phyloP scores from a whole-genome alignment of 2,797 vertebrate genomes.

The Rhabdomys pumilio region DNA sequence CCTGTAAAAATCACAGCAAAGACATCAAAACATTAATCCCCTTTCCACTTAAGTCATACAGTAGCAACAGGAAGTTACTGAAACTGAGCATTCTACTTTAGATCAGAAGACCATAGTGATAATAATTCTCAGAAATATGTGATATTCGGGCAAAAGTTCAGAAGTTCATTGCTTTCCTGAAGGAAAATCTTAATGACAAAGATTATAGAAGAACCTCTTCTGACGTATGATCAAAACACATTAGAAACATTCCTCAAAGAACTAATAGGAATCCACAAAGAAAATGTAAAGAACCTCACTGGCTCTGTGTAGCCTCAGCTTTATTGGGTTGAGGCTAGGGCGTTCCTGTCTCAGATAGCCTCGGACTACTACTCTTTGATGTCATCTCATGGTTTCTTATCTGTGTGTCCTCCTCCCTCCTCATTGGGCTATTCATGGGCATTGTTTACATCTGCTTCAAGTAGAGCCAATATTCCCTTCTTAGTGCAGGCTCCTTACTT shows the following conservation, averaged over 20 bases:
- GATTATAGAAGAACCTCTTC: background rate
- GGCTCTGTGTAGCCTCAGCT: background rate
- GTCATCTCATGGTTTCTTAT: background rate
- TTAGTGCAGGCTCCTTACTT: background rate
- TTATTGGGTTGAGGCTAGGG: background rate
- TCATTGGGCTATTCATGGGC: background rate
- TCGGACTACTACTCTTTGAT: background rate
- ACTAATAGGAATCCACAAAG: background rate
- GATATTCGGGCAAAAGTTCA: background rate
- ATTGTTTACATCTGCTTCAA: background rate
- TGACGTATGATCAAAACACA: background rate
- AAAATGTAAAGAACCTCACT: background rate
- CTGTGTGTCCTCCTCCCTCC: background rate
- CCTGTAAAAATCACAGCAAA: background rate
- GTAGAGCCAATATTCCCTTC: fast-evolving
- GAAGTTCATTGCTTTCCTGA: background rate
- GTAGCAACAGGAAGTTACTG: slow-evolving; percentile 33
- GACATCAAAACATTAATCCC: background rate
- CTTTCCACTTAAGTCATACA: slow-evolving; percentile 6
- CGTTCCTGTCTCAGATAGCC: background rate
- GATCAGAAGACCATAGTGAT: background rate
- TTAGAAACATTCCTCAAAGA: background rate
- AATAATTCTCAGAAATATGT: background rate
- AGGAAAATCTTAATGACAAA: slow-evolving; percentile 20
- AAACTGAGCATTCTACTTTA: slow-evolving; percentile 29